Conservation (phyloP, 2,888 invertebrate genomes). For the Creontiades dilutus region DNA sequence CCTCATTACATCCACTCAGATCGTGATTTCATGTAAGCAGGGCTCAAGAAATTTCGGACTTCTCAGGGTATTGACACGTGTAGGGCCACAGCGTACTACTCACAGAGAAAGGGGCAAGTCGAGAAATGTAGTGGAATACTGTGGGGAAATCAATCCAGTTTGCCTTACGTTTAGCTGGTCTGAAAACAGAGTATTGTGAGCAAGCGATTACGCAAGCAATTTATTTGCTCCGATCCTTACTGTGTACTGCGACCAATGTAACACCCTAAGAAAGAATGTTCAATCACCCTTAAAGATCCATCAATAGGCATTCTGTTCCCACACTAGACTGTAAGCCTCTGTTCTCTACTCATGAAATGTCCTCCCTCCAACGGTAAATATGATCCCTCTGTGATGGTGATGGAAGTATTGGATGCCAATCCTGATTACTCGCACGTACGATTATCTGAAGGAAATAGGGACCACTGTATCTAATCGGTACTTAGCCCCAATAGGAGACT, state of each 20-base stretch:
- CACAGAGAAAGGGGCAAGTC: not conserved
- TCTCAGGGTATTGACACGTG: not conserved
- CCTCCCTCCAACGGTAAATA: conserved; percentile 1
- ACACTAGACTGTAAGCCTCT: not conserved
- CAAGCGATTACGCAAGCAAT: conserved; percentile 10
- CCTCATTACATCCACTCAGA: too few relatives aligned
- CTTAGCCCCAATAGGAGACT: conserved; percentile 8
- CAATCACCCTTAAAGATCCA: not conserved
- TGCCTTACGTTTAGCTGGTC: not conserved
- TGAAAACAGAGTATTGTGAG: not conserved
- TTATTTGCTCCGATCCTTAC: not conserved
- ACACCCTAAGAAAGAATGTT: conserved; percentile 31
- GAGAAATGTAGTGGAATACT: not conserved
- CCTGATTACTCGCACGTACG: conserved; percentile 8
- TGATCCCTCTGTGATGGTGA: not conserved
- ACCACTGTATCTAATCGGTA: not conserved
- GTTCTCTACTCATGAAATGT: conserved; percentile 22
- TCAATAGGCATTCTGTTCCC: not conserved
- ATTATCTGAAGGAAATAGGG: not conserved
- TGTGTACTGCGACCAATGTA: conserved; percentile 7
- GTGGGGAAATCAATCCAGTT: not conserved
- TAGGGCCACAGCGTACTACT: not conserved
- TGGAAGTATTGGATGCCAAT: conserved; percentile 23
- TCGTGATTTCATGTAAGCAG: not conserved
- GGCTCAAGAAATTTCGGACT: not conserved